Percentiles rank a stretch among this genome's conserved stretches.
Conservation (phyloP, 2,113 vertebrate genomes). For the Cryptomyrus ogoouensis region DNA sequence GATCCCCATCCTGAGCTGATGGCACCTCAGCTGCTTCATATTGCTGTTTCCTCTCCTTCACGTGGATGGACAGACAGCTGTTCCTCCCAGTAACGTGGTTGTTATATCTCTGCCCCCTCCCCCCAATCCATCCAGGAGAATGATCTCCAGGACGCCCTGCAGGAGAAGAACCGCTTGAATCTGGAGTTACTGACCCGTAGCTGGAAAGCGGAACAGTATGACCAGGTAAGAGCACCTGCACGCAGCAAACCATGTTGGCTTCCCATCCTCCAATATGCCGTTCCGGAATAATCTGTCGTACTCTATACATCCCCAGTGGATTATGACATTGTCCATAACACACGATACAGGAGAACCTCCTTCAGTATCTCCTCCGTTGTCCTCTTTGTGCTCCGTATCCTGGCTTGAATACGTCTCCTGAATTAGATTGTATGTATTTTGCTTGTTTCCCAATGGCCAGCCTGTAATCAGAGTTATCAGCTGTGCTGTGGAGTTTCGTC, state of each 20-base stretch:
- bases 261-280: not conserved
- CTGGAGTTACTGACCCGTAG: constrained; percentile 60
- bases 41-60: not conserved
- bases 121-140: constrained; percentile 58
- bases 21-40: not conserved
- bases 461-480: not conserved
- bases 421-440: constrained; percentile 13
- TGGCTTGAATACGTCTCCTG: not conserved
- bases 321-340: not conserved
- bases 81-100: not conserved
- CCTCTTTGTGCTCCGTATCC: constrained; percentile 19
- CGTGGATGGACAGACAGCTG: not conserved
- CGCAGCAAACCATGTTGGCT: not conserved
- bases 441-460: not conserved
- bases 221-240: constrained; percentile 65
- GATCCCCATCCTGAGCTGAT: not conserved
- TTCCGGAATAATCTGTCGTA: not conserved
- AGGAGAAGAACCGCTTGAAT: constrained; percentile 62
- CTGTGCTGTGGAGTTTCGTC: not conserved
- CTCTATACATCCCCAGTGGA: not conserved
- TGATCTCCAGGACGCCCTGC: constrained; percentile 71
- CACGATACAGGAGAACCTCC: not conserved
- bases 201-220: constrained; percentile 56
- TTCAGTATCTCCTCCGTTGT: not conserved
- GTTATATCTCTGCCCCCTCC: not conserved